Percentiles rank a stretch among this genome's conserved stretches.
Conservation (phyloP, 2,888 invertebrate genomes). For the Brenthis daphne region DNA sequence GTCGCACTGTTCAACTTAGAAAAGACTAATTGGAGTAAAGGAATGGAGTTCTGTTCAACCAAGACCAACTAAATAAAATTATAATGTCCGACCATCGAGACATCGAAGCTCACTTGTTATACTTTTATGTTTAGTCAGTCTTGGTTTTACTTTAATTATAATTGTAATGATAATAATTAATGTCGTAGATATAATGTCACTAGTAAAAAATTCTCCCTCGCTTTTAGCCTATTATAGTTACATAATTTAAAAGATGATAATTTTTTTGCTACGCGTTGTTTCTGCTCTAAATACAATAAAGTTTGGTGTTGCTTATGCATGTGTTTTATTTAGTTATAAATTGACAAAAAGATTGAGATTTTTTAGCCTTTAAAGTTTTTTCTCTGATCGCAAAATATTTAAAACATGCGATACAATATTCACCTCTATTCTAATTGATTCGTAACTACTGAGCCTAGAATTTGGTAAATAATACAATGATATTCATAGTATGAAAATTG, state of each 20-base stretch:
- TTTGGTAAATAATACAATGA: too few species aligned
- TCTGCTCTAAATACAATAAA: slow-evolving; percentile 68
- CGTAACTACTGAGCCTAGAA: too few species aligned
- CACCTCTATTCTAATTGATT: too few species aligned
- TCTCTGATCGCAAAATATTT: background rate
- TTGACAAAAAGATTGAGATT: too few species aligned
- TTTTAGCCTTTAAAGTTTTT: background rate
- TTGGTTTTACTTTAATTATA: slow-evolving; percentile 73
- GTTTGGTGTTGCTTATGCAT: slow-evolving; percentile 73
- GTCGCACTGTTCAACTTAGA: slow-evolving; percentile 81
- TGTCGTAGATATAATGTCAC: slow-evolving; percentile 45
- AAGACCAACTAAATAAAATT: slow-evolving; percentile 81
- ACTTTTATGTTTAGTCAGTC: slow-evolving; percentile 81
- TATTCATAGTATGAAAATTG: too few species aligned
- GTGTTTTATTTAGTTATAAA: slow-evolving; percentile 8
- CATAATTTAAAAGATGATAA: slow-evolving; percentile 41
- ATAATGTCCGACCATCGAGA: slow-evolving; percentile 59
- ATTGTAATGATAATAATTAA: slow-evolving; percentile 44
- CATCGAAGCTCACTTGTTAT: slow-evolving; percentile 59
- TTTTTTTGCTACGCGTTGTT: slow-evolving; percentile 64
- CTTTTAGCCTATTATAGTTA: slow-evolving; percentile 46
- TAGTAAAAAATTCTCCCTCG: slow-evolving; percentile 50
- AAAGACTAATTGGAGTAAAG: slow-evolving; percentile 80
- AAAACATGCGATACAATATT: background rate
- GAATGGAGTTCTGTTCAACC: slow-evolving; percentile 82